Evolutionary conservation across 2,888 invertebrate genomes (phyloP), one percentile per base, ranked within the genome.

Genomic region (Dryadula phaetusa): DNA sequence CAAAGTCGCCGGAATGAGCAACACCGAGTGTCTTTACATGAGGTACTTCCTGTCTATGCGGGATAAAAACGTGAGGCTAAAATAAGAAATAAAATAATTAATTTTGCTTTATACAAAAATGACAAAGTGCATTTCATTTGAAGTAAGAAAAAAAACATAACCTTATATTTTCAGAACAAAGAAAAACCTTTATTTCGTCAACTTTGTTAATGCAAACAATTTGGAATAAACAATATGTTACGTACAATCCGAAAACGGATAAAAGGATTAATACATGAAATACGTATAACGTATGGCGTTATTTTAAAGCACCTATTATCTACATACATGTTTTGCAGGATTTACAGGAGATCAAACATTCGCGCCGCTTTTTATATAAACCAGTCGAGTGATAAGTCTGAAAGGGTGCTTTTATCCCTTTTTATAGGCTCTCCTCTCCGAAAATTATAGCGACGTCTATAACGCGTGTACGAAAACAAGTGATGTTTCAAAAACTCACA

Each of bases 361-460:
- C 64, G 14, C 32, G 46, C 4, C 54, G 62, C 65, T 69, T 65
- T 64, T 70, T 67, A 62, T 67, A 66, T 70, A 65, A 73, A 68
- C 68, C 71, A 66, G 64, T 71, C 66, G 61, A 53, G 70, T 64
- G 68, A 67, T 67, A 60, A 66, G 52, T 56, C 61, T 64, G 32
- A 64, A 64, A 67, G 56, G 67, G 64, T 46, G 60, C 60, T 44
- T 62, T 64, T 62, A 68, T 56, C 64, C 64, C 62, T 62, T 61
- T 63, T 68, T 61, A 64, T 65, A 56, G 54, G 53, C 64, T 46
- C 68, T 56, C 25, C 40, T 56, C 49, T 56, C 40, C 40, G 32
- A 64, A 44, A 60, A 60, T 60, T 44, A 60, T 44, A 44, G 44
- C 28, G 32, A 44, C 28, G 44, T 60, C 44, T 44, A 42, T 44